Base-by-base conservation (phyloP, 2,113 vertebrate genomes). In the Gavialis gangeticus region DNA sequence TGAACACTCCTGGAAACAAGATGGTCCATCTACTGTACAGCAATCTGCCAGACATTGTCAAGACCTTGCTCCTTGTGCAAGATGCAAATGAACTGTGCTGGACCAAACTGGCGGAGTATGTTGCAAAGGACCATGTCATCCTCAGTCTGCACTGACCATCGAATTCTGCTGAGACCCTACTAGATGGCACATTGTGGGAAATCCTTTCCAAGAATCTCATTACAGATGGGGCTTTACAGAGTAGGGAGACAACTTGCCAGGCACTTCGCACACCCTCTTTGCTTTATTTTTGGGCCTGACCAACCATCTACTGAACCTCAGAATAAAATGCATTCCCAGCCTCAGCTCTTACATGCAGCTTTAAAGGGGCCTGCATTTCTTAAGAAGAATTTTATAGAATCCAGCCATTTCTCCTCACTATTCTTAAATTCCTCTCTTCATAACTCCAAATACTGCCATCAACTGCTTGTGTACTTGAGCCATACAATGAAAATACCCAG, bases 161-260 rank as follows among this genome's bases (percentile, higher is more conserved):
- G 5, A 69, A 25, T 22, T 13, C 4, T 13, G 57, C 84, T 27
- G n/a, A 85, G 22, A 24, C 30, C 69, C 34, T 37, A 30, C 24
- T 30, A 71, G 30, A 71, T 46, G 4, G 30, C 69, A 24, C 12
- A 12, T 71, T 34, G 34, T 34, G 67, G 37, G 37, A 71, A 71
- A 22, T 71, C 6, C 17, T 21, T 71, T 71, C 10, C 4, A 71
- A 71, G 30, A 37, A 34, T 71, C 19, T 12, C 30, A 56, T 46
- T 5, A 6, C 0, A 71, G 22, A 0, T 1, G 1, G 22, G 1
- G 0, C 80, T 15, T 58, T 5, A 5, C 21, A 15, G 22, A 55
- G n/a, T 0, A 5, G 2, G 21, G 11, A 27, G 24, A 67, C 17
- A 21, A 77, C 62, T 2, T 58, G 2, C 19, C 0, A 1, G 24